Evolutionary conservation across 2,888 invertebrate genomes (phyloP).

Genomic region (Arrhopalites spinosus): DNA sequence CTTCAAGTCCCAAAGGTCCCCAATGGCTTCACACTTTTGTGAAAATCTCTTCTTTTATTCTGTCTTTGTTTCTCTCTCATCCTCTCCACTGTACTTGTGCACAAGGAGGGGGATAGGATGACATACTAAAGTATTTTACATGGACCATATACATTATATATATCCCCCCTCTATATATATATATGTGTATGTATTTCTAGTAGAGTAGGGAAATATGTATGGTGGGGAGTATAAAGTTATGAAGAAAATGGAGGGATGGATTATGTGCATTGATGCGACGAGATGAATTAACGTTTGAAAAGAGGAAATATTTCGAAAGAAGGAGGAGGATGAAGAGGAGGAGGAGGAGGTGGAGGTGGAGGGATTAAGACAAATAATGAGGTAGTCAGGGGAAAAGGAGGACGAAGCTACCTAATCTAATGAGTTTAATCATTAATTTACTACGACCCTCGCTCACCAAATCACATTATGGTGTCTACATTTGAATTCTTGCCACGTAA

Average conservation of each 20-base stretch:
- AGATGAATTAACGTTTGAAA: conserved; percentile 36
- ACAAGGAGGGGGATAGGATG: not conserved
- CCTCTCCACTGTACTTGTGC: conserved; percentile 7
- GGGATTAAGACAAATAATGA: conserved; percentile 37
- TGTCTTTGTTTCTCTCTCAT: too few relatives aligned
- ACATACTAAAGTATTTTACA: conserved; percentile 17
- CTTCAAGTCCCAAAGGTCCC: conserved; percentile 23
- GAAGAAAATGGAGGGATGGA: conserved; percentile 31
- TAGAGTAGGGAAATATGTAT: not conserved
- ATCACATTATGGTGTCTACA: conserved; percentile 36
- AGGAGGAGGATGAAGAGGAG: conserved; percentile 17
- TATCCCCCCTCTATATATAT: not conserved
- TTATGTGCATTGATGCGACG: conserved; percentile 38
- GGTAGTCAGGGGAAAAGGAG: conserved; percentile 36
- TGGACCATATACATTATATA: conserved; percentile 1
- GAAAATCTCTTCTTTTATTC: conserved; percentile 32
- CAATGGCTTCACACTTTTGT: conserved; percentile 37
- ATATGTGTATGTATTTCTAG: not conserved
- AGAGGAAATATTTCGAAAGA: conserved; percentile 31
- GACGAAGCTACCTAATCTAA: conserved; percentile 40
- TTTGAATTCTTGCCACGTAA: conserved; percentile 36
- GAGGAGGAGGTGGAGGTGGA: conserved; percentile 5
- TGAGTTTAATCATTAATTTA: conserved; percentile 41
- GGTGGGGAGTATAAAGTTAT: not conserved
- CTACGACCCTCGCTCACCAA: conserved; percentile 29